A percentile compares a stretch with the other conserved stretches of the same genome.
Conservation (phyloP, 2,113 vertebrate species). For the Thamnaconus septentrionalis region DNA sequence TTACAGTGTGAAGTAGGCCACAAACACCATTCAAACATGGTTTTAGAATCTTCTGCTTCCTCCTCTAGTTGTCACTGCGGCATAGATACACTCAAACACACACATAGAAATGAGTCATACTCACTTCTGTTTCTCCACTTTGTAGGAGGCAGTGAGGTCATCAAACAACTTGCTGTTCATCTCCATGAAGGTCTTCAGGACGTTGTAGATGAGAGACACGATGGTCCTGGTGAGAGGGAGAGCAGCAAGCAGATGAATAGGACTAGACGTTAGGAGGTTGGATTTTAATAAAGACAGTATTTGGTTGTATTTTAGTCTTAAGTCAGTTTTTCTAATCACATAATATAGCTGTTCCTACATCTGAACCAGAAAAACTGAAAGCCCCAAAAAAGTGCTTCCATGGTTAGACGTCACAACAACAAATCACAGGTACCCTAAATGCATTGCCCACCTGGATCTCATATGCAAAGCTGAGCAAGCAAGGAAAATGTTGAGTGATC, state of each 20-base stretch:
- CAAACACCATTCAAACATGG: slow-evolving; percentile 27
- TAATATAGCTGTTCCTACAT: no score
- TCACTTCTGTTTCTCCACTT: slow-evolving; percentile 94
- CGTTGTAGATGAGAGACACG: slow-evolving; percentile 92
- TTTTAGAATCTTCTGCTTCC: slow-evolving; percentile 22
- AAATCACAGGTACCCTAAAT: no score
- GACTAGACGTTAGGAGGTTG: slow-evolving; percentile 3
- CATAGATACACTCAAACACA: slow-evolving; percentile 29
- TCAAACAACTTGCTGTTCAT: slow-evolving; percentile 93
- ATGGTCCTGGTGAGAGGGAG: slow-evolving; percentile 79
- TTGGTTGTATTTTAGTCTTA: no score
- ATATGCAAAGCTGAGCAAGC: no score
- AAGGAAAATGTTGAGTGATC: no score
- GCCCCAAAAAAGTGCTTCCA: no score
- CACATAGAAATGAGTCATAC: slow-evolving; percentile 57
- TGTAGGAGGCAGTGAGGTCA: slow-evolving; percentile 92
- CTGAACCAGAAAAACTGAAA: no score
- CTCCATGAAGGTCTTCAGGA: slow-evolving; percentile 95
- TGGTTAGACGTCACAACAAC: no score
- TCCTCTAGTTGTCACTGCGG: slow-evolving; percentile 39
- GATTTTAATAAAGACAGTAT: no score
- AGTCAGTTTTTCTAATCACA: no score
- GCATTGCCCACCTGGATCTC: no score
- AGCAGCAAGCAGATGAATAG: not conserved
- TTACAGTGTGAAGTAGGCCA: slow-evolving; percentile 40